phyloP scores from a whole-genome alignment of 2,113 vertebrate species.

The Alectura lathami region DNA sequence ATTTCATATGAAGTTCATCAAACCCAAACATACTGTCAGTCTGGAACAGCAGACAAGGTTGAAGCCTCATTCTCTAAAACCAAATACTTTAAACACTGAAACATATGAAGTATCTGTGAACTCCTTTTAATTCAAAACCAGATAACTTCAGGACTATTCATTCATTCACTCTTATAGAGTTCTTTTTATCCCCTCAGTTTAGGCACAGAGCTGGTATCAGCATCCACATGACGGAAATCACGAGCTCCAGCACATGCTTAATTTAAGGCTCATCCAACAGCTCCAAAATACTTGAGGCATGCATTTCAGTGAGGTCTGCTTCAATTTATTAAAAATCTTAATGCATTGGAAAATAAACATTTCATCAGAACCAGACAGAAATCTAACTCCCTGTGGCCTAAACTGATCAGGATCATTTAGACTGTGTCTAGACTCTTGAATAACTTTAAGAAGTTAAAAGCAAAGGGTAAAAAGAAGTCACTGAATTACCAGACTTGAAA shows the following conservation, averaged over 20 bases:
- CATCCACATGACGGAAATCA: conserved; percentile 36
- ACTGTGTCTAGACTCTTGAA: neutral
- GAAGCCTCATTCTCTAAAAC: neutral
- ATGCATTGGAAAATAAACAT: conserved; percentile 15
- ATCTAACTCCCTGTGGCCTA: neutral
- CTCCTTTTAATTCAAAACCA: neutral
- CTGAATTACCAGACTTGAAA: neutral
- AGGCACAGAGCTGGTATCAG: conserved; percentile 24
- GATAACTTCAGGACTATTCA: conserved; percentile 3
- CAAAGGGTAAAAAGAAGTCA: neutral
- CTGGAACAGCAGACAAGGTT: neutral
- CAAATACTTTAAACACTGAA: neutral
- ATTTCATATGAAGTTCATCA: neutral
- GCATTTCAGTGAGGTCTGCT: neutral
- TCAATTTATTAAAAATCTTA: conserved; percentile 2
- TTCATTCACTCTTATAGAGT: conserved; percentile 5
- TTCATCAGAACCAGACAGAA: conserved; percentile 20
- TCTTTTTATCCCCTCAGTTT: conserved; percentile 28
- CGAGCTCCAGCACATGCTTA: conserved; percentile 26
- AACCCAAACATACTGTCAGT: neutral
- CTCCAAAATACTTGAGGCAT: conserved; percentile 38
- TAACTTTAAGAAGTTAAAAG: neutral
- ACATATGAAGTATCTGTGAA: neutral
- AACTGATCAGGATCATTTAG: neutral
- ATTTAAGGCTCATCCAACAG: conserved; percentile 43